Evolutionary conservation across 2,888 invertebrate species (phyloP), one percentile per base, ranked within the genome.

Genomic region (Pristionchus japonicus): DNA sequence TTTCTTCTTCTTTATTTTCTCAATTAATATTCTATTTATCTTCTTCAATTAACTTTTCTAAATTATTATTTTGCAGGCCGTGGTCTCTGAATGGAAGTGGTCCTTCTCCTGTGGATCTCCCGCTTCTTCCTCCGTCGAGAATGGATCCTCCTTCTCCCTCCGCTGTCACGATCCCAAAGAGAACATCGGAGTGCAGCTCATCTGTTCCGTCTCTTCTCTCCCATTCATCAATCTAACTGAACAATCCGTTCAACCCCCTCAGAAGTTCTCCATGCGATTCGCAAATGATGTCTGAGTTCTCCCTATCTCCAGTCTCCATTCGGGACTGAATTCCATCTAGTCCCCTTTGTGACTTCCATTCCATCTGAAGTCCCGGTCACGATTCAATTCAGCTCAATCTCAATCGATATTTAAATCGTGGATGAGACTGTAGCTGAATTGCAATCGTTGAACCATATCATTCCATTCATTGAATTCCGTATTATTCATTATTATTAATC

Each of bases 151-250:
- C 89, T 99, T 99, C 95, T 97, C 98, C 95, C 96, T 99, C 64
- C 96, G 98, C 40, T 94, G 93, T 34, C 91, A 92, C 88, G 91
- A 92, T 88, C 86, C 90, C 88, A 91, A 90, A 47, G 88, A 92
- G 77, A 98, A 98, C 95, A 97, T 97, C 90, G 98, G 98, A 94
- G 96, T 99, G 43, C 97, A 98, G 0, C 96, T 99, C 1, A 96
- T 98, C 92, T 98, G 98, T 94, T 96, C 96, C 23, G 96, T 98
- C 87, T 96, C 97, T 92, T 96, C 96, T 92, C 95, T 99, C 93
- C 99, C 99, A 0, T 97, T 98, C 95, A 97, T 98, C 95, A 97
- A 97, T 95, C 96, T 99, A 67, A 97, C 97, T 0, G 99, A 99
- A 95, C 98, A 99, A 95, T 87, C 91, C 7, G 87, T 84, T 57